Conservation (phyloP, 2,113 vertebrate species). For the Cranoglanis bouderius region DNA sequence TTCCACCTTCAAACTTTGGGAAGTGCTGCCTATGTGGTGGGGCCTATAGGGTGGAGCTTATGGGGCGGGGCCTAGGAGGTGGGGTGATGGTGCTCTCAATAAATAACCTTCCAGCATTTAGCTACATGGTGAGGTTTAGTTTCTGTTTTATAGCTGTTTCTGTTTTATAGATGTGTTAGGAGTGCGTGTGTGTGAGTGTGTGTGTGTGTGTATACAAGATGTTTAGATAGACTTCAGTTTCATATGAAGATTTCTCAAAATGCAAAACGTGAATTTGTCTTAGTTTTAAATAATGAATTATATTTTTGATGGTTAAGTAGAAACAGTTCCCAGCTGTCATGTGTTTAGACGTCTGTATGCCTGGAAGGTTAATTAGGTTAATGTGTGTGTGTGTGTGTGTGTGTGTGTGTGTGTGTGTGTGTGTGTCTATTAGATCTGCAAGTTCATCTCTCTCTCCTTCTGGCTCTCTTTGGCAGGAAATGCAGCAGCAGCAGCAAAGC, state of each 20-base stretch:
- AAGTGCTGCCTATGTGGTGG: too few relatives aligned
- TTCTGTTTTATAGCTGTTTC: not conserved
- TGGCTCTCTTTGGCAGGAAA: slow-evolving; percentile 63
- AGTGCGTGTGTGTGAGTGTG: not conserved
- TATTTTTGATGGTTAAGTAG: not conserved
- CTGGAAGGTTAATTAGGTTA: slow-evolving; percentile 36
- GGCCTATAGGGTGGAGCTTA: not conserved
- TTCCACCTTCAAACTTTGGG: not conserved
- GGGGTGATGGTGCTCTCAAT: not conserved
- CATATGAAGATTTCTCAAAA: too few relatives aligned
- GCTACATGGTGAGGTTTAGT: not conserved
- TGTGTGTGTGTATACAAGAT: not conserved
- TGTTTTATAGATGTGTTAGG: not conserved
- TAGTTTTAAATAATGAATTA: not conserved
- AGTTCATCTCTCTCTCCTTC: slow-evolving; percentile 55
- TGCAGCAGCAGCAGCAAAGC: slow-evolving; percentile 58
- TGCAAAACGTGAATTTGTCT: not conserved
- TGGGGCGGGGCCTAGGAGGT: not conserved
- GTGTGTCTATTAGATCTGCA: slow-evolving; percentile 60
- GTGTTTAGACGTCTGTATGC: not conserved
- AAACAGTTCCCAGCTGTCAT: slow-evolving; percentile 9
- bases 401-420: slow-evolving; percentile 51
- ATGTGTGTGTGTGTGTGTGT: slow-evolving; percentile 59
- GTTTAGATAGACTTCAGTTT: not conserved
- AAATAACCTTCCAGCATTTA: not conserved